Percentiles rank a stretch among this genome's conserved stretches.
These are phyloP conservation scores for Zelostemma sp. DNA, from an alignment of 1,140 invertebrate genomes.

Conservation along the genomic window DNA sequence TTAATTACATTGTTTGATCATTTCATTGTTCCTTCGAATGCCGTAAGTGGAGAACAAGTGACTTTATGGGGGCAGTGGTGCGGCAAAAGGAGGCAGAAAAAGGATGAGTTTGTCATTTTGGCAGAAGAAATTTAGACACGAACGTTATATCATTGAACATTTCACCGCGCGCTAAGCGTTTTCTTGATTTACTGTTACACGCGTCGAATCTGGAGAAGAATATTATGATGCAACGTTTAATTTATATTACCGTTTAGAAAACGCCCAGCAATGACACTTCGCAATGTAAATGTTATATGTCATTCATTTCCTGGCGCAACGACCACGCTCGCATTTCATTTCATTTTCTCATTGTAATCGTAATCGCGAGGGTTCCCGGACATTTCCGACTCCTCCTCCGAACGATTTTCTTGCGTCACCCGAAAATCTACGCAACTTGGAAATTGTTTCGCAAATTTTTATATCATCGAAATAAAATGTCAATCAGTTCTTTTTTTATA, in stretches of 20 bases:
- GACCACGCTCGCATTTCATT: not conserved
- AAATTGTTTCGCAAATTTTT: too few species aligned
- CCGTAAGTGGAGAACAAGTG: not conserved
- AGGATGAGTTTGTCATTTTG: too few species aligned
- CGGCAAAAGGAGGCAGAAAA: not conserved
- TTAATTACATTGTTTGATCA: conserved; percentile 2
- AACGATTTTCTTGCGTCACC: too few species aligned
- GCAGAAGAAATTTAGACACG: too few species aligned
- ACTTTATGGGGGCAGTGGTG: not conserved
- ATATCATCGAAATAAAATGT: too few species aligned
- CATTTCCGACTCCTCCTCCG: too few species aligned
- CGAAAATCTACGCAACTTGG: too few species aligned
- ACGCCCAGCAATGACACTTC: conserved; percentile 24
- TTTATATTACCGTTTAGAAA: conserved; percentile 28
- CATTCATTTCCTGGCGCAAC: conserved; percentile 18
- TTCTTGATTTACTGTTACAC: conserved; percentile 37
- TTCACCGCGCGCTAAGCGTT: conserved; percentile 34
- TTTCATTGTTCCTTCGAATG: not conserved
- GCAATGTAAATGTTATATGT: conserved; percentile 35
- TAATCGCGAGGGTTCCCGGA: too few species aligned
- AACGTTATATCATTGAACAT: conserved; percentile 44
- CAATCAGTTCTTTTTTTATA: too few species aligned
- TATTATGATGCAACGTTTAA: conserved; percentile 40
- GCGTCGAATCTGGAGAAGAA: conserved; percentile 32
- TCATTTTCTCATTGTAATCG: not conserved